These are phyloP conservation scores for Corythaixoides concolor DNA, from an alignment of 2,113 vertebrate genomes.

Conservation along the genomic window DNA sequence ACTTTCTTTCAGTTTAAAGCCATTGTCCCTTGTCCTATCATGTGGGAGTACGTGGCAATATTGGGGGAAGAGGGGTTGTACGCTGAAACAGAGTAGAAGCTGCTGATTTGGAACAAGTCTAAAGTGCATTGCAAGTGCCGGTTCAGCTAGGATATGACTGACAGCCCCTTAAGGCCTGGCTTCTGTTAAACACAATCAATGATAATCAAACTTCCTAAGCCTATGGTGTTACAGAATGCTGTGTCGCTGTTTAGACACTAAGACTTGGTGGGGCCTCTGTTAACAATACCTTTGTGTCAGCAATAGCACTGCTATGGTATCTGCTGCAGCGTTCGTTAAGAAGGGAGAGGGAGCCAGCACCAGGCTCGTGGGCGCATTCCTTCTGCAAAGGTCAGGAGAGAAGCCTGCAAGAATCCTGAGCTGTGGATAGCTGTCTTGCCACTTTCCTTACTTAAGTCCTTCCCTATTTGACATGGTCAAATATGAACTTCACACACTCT, in stretches of 20 bases:
- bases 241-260: neutral
- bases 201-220: neutral
- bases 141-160: neutral
- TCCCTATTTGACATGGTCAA: neutral
- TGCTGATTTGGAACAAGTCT: neutral
- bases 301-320: neutral
- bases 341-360: neutral
- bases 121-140: neutral
- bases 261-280: neutral
- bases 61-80: fast-evolving
- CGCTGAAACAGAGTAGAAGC: neutral
- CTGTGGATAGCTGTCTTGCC: neutral
- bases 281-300: neutral
- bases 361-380: fast-evolving
- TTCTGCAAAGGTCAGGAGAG: neutral
- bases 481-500: fast-evolving
- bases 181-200: neutral
- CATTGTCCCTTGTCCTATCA: too few relatives aligned
- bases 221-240: neutral
- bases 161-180: neutral
- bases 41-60: neutral
- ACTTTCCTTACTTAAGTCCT: neutral
- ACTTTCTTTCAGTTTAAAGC: too few relatives aligned
- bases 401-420: neutral
- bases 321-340: neutral